Conservation (phyloP, 1,140 invertebrate genomes). For the Platorchestia sp. region DNA sequence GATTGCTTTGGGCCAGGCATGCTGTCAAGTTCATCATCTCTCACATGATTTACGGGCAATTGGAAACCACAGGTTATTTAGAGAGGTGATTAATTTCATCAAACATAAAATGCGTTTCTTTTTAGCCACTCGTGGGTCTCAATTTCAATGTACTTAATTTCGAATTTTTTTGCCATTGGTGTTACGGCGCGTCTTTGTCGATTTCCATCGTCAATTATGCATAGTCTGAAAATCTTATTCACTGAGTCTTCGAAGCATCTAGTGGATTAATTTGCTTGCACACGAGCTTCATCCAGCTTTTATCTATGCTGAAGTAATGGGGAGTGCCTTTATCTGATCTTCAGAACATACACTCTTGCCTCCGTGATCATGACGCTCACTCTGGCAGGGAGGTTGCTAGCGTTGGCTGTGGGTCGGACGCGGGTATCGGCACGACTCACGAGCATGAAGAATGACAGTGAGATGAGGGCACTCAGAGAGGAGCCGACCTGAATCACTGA, state of each 20-base stretch:
- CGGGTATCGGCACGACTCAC: not conserved
- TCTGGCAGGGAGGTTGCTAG: not conserved
- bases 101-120: not conserved
- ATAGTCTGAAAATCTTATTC: not conserved
- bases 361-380: not conserved
- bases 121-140: not conserved
- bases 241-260: not conserved
- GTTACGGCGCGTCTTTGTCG: not conserved
- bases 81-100: not conserved
- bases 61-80: not conserved
- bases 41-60: not conserved
- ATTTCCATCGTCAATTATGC: not conserved
- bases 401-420: not conserved
- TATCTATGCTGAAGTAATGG: not conserved
- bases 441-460: slow-evolving; percentile 6
- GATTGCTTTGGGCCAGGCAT: not conserved
- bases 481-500: slow-evolving; percentile 32
- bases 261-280: not conserved
- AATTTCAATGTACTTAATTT: not conserved
- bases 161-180: not conserved
- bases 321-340: not conserved
- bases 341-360: not conserved
- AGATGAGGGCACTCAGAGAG: not conserved
- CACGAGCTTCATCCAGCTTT: not conserved
- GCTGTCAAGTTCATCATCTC: not conserved